Percentiles rank a stretch among this genome's conserved stretches.
Evolutionary conservation across 2,113 vertebrate species (phyloP).

Genomic region (Gallinago undulata): DNA sequence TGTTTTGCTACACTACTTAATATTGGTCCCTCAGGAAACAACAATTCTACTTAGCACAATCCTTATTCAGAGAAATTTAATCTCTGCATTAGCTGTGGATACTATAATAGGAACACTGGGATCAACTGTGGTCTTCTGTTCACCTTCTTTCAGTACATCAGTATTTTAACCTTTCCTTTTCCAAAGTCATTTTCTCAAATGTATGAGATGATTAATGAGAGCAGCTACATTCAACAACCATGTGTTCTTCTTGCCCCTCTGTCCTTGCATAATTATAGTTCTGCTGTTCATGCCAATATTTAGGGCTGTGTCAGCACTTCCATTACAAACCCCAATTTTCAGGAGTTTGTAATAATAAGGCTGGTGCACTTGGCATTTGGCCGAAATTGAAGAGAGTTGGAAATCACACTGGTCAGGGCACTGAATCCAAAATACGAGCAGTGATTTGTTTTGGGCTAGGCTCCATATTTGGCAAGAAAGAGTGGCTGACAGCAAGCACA

Average conservation of each 20-base stretch:
- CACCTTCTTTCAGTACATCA: constrained; percentile 34
- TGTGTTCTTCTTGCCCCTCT: constrained; percentile 27
- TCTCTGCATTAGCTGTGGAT: constrained; percentile 37
- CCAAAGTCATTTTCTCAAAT: constrained; percentile 46
- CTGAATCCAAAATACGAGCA: constrained; percentile 11
- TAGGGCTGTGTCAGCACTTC: constrained; percentile 46
- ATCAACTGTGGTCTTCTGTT: constrained; percentile 58
- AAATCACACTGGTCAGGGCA: constrained; percentile 21
- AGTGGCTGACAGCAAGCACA: background rate
- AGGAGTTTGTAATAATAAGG: background rate
- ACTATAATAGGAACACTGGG: constrained; percentile 1
- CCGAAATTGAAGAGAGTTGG: background rate
- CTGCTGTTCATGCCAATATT: constrained; percentile 4
- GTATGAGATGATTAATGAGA: background rate
- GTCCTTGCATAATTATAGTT: constrained; percentile 38
- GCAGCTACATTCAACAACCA: background rate
- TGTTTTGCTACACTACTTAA: constrained; percentile 48
- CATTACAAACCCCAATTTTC: constrained; percentile 31
- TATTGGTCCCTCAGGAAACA: constrained; percentile 25
- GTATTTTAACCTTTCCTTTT: constrained; percentile 47
- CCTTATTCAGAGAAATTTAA: constrained; percentile 69
- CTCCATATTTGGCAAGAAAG: constrained; percentile 30
- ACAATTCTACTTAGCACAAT: constrained; percentile 52
- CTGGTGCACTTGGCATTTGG: constrained; percentile 22
- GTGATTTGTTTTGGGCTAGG: constrained; percentile 34